Percentiles rank a stretch among this genome's conserved stretches.
These are phyloP conservation scores for Buphagus erythrorhynchus DNA, from an alignment of 2,797 vertebrate genomes.

Conservation along the genomic window DNA sequence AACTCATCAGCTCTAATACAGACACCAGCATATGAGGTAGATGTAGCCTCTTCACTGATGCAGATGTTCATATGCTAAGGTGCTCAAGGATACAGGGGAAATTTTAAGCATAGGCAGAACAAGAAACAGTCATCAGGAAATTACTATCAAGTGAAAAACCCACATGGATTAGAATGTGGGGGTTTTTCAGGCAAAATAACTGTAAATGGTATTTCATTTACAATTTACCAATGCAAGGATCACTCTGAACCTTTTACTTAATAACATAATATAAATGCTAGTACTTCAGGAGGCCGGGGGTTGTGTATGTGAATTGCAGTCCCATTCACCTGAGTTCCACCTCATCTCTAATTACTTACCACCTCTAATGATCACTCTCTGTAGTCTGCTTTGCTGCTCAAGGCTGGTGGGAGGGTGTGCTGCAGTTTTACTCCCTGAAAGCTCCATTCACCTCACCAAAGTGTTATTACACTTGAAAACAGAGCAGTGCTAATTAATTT, in stretches of 20 bases:
- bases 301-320: neutral
- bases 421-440: neutral
- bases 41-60: neutral
- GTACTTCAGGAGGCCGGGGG: neutral
- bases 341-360: neutral
- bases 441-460: neutral
- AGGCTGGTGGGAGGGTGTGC: neutral
- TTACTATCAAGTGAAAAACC: neutral
- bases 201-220: neutral
- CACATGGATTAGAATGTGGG: neutral
- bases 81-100: neutral
- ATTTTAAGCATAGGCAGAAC: neutral
- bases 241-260: neutral
- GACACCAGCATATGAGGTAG: neutral
- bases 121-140: neutral
- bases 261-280: neutral
- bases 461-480: neutral
- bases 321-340: neutral
- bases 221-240: accelerated
- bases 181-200: neutral
- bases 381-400: neutral
- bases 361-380: neutral
- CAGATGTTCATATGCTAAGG: accelerated
- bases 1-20: neutral
- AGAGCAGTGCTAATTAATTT: neutral